These are phyloP conservation scores for Parapsyche elsis DNA, from an alignment of 1,140 invertebrate genomes.

Conservation along the genomic window DNA sequence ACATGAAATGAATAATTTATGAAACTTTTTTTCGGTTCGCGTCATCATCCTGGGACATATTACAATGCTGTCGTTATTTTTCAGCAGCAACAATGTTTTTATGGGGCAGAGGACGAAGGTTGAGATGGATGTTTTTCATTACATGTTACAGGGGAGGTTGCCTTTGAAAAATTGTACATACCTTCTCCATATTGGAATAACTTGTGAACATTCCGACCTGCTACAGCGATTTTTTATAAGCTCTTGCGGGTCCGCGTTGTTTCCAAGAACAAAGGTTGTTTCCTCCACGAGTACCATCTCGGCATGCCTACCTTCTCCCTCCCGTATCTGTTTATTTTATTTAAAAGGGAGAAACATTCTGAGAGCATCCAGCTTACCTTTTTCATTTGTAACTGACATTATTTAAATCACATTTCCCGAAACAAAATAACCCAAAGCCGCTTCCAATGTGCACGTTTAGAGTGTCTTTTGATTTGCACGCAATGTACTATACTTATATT, in stretches of 20 bases:
- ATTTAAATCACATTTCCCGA: too few relatives aligned
- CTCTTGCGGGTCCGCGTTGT: conserved; percentile 7
- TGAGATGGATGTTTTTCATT: conserved; percentile 55
- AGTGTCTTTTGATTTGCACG: too few relatives aligned
- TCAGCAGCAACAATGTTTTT: conserved; percentile 54
- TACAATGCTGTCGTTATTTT: conserved; percentile 47
- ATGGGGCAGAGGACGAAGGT: conserved; percentile 46
- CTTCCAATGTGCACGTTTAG: too few relatives aligned
- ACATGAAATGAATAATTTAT: conserved; percentile 52
- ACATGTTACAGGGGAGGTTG: conserved; percentile 40
- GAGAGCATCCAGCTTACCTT: too few relatives aligned
- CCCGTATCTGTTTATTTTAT: conserved; percentile 21
- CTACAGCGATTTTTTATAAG: conserved; percentile 43
- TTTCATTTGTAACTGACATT: too few relatives aligned
- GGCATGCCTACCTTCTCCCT: neutral
- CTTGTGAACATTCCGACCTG: conserved; percentile 50
- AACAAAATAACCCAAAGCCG: too few relatives aligned
- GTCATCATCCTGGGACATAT: conserved; percentile 43
- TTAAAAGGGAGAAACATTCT: neutral
- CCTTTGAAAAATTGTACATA: conserved; percentile 53
- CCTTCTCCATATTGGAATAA: conserved; percentile 54
- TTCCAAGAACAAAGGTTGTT: conserved; percentile 35
- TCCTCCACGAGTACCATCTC: neutral
- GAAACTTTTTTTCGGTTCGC: conserved; percentile 46
- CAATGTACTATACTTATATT: too few relatives aligned